These are phyloP conservation scores for Imbricaverruca yamaguchii DNA, from an alignment of 2,888 invertebrate species.

Conservation along the genomic window DNA sequence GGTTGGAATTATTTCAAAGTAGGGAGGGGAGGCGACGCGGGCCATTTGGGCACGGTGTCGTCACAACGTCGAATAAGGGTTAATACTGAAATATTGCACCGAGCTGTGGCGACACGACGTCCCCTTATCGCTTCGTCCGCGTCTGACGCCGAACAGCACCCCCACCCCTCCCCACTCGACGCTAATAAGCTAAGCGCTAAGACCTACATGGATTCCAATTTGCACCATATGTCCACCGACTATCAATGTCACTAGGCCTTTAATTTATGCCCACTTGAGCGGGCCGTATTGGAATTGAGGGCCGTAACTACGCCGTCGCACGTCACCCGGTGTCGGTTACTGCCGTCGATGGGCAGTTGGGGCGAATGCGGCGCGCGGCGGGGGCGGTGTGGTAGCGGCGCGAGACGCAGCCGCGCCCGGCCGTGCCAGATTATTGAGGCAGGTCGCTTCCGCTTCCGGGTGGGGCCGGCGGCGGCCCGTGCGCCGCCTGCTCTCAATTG, in stretches of 20 bases:
- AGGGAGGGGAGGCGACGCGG: too few species aligned
- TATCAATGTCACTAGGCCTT: background rate
- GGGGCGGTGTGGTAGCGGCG: background rate
- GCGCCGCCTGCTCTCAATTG: background rate
- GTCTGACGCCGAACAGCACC: too few species aligned
- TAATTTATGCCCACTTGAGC: slow-evolving; percentile 17
- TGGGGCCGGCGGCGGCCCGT: background rate
- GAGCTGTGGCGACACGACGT: too few species aligned
- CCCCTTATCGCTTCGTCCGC: too few species aligned
- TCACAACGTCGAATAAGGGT: too few species aligned
- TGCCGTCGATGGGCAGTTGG: too few species aligned
- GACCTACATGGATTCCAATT: background rate
- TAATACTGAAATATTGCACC: too few species aligned
- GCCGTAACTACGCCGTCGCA: background rate
- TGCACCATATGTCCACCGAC: slow-evolving; percentile 1
- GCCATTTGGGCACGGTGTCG: too few species aligned
- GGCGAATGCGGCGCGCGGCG: too few species aligned
- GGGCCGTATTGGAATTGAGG: background rate
- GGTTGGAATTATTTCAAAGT: too few species aligned
- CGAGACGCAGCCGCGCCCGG: background rate
- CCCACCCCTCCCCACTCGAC: too few species aligned
- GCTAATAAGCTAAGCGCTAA: background rate
- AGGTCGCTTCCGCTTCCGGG: slow-evolving; percentile 10
- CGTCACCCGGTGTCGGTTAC: background rate
- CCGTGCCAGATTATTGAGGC: background rate